Evolutionary conservation across 2,113 vertebrate genomes (phyloP), one percentile per base, ranked within the genome.

Genomic region (Hepsetus odoe): DNA sequence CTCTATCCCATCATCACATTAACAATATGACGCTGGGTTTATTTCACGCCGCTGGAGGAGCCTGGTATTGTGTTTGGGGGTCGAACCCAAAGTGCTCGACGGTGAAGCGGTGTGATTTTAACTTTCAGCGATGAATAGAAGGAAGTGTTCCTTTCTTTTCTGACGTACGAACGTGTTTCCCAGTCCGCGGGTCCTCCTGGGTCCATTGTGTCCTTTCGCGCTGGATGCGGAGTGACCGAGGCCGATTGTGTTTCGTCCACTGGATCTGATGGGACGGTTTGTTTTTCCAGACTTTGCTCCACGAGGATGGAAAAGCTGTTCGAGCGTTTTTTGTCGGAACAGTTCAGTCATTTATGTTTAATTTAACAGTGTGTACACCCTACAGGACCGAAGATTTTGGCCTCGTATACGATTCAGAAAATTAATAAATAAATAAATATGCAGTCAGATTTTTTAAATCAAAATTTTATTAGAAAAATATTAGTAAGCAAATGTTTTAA

Each of bases 41-140:
- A 73, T 46, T 10, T 24, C 35, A 6, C 5, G 13, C 11, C 12
- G 33, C 5, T 70, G 46, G 40, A 59, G 66, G 10, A 46, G 67
- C 12, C 67, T 62, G 55, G 46, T 11, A 62, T 61, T 49, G 59
- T 33, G 59, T 32, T 62, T 62, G 4, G 24, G 5, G 59, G 11
- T 6, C 24, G 30, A 16, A 32, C 56, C 56, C 12, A 13, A 28
- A 13, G 56, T 32, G 26, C 56, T 49, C 56, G 69, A 64, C 12
- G 49, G 79, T 76, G 72, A 80, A 53, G 55, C 65, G 13, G 42
- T 2, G 71, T 62, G 76, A 76, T 65, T 80, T 72, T 66, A 71
- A 51, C 82, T 40, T 80, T 80, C 82, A 72, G 32, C 68, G 53
- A 76, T 81, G 82, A 87, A 85, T 70, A 62, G 80, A 74, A 82